These are phyloP conservation scores for Lypha dubia DNA, from an alignment of 2,888 invertebrate species.

Conservation along the genomic window DNA sequence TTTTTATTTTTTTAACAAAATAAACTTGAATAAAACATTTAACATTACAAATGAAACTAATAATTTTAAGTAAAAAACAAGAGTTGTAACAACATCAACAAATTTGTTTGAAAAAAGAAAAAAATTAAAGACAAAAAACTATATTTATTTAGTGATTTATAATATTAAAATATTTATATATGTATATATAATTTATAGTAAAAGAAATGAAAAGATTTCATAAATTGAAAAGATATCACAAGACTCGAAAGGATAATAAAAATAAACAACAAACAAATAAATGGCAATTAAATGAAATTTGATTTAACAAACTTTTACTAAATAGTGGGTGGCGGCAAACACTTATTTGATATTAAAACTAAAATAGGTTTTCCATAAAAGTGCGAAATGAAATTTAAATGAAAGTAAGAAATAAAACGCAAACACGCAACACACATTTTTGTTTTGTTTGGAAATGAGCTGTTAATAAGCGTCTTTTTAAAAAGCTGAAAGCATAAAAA, in stretches of 20 bases:
- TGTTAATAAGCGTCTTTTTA: conserved; percentile 46
- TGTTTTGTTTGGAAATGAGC: conserved; percentile 21
- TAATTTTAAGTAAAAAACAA: conserved; percentile 45
- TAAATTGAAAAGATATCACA: conserved; percentile 31
- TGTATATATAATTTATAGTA: conserved; percentile 22
- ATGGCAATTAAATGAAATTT: conserved; percentile 27
- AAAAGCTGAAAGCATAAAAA: conserved; percentile 62
- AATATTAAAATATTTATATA: conserved; percentile 35
- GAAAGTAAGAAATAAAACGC: conserved; percentile 28
- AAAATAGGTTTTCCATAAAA: conserved; percentile 26
- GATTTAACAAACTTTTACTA: conserved; percentile 37
- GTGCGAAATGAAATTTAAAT: conserved; percentile 49
- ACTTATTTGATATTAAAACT: conserved; percentile 46
- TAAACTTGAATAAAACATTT: conserved; percentile 59
- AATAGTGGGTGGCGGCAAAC: conserved; percentile 51
- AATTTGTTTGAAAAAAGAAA: conserved; percentile 46
- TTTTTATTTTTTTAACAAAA: conserved; percentile 33
- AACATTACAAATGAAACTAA: conserved; percentile 54
- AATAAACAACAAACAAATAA: no score
- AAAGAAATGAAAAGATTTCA: conserved; percentile 6
- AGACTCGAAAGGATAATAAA: conserved; percentile 45
- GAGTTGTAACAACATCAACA: conserved; percentile 59
- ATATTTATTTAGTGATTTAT: conserved; percentile 50
- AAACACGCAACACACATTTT: conserved; percentile 47
- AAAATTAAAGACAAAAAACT: conserved; percentile 23